A percentile compares a stretch with the other conserved stretches of the same genome.
phyloP scores from a whole-genome alignment of 1,140 invertebrate species.

The Meloidogyne floridensis region DNA sequence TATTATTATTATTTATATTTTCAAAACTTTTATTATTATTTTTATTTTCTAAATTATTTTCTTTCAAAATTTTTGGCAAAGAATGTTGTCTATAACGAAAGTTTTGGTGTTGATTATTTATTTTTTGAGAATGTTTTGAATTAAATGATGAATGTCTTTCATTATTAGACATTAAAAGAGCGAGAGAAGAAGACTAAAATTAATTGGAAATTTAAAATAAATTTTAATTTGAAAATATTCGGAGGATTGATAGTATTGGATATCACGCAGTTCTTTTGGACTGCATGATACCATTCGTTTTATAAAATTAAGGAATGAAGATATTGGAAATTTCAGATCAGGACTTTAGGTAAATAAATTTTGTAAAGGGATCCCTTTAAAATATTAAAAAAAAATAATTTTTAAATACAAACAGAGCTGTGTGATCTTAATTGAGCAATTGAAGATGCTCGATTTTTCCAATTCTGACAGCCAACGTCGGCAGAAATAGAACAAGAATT shows the following conservation, averaged over 20 bases:
- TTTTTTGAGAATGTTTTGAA: background rate
- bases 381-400: no score
- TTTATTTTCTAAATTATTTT: background rate
- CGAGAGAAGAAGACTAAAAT: background rate
- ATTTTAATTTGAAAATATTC: no score
- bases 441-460: background rate
- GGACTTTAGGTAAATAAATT: no score
- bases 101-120: background rate
- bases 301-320: no score
- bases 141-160: background rate
- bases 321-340: no score
- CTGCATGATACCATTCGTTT: no score
- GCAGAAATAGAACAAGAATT: constrained; percentile 3
- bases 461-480: background rate
- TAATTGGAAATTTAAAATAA: background rate
- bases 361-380: no score
- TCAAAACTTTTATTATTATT: background rate
- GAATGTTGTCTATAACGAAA: background rate
- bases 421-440: background rate
- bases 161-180: constrained; percentile 1
- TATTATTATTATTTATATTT: background rate
- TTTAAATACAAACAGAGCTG: background rate
- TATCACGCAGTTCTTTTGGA: no score
- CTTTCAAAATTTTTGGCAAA: background rate
- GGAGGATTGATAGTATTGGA: no score